A percentile compares a stretch with the other conserved stretches of the same genome.
phyloP scores from a whole-genome alignment of 2,888 invertebrate genomes.

The Oeneis ivallda region DNA sequence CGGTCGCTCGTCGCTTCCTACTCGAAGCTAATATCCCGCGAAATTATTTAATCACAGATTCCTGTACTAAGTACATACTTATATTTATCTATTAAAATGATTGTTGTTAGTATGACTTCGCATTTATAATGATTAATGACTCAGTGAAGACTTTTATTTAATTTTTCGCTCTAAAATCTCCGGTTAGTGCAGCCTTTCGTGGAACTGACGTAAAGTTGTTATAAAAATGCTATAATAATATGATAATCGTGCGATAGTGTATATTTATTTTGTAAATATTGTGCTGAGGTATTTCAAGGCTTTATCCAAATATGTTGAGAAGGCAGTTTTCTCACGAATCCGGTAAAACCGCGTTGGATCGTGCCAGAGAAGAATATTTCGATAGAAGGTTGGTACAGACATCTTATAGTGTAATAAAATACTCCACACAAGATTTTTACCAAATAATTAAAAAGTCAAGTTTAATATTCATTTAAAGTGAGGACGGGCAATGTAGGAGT shows the following conservation, averaged over 20 bases:
- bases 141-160: background rate
- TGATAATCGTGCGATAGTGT: conserved; percentile 20
- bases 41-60: background rate
- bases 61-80: background rate
- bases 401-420: background rate
- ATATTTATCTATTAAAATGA: conserved; percentile 9
- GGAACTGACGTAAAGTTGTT: conserved; percentile 26
- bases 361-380: conserved; percentile 67
- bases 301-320: conserved; percentile 53
- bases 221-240: conserved; percentile 19
- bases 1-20: conserved; percentile 44
- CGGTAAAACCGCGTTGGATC: conserved; percentile 65
- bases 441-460: too few species aligned
- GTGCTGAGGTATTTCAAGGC: conserved; percentile 16
- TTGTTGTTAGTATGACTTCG: background rate
- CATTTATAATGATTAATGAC: background rate
- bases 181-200: conserved; percentile 40
- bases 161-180: conserved; percentile 7
- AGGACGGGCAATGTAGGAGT: too few species aligned
- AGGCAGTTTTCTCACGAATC: conserved; percentile 75
- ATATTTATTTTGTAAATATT: conserved; percentile 20
- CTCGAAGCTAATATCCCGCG: conserved; percentile 48
- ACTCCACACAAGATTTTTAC: background rate
- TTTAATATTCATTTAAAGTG: too few species aligned
- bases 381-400: conserved; percentile 61